phyloP scores from a whole-genome alignment of 1,140 invertebrate genomes.

The Ditylenchus dipsaci region DNA sequence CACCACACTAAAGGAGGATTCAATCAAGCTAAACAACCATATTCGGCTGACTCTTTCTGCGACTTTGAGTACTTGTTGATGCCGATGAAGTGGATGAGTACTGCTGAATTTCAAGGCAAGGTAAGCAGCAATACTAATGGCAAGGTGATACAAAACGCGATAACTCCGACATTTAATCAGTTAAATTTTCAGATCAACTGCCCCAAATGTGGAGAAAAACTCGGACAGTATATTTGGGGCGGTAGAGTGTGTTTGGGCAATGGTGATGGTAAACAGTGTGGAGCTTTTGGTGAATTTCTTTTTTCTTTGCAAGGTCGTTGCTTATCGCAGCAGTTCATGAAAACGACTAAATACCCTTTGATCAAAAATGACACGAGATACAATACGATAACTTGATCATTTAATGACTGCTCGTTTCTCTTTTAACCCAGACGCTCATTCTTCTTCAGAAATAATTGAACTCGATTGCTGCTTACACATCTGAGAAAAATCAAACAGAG shows the following conservation, averaged over 20 bases:
- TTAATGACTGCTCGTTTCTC: too few relatives aligned
- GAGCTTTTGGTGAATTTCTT: conserved; percentile 28
- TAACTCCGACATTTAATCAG: background rate
- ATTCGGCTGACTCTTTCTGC: conserved; percentile 1
- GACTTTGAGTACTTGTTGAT: conserved; percentile 44
- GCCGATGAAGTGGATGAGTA: conserved; percentile 51
- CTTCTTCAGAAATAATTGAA: too few relatives aligned
- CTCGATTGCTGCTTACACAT: too few relatives aligned
- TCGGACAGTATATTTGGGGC: conserved; percentile 36
- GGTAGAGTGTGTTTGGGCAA: background rate
- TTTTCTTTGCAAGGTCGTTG: too few relatives aligned
- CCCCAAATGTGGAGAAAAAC: conserved; percentile 44
- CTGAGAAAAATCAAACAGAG: too few relatives aligned
- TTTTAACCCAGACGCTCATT: too few relatives aligned
- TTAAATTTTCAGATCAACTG: conserved; percentile 40
- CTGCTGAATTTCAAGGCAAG: conserved; percentile 42
- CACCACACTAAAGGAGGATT: conserved; percentile 22
- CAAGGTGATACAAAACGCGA: background rate
- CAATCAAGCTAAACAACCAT: conserved; percentile 1
- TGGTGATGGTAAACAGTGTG: conserved; percentile 13
- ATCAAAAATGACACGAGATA: too few relatives aligned
- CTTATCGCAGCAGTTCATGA: too few relatives aligned
- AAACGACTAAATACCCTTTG: too few relatives aligned
- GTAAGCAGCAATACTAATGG: conserved; percentile 14
- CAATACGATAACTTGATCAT: too few relatives aligned